Evolutionary conservation across 2,113 vertebrate species (phyloP), one percentile per base, ranked within the genome.

Genomic region (Xiphophorus maculatus): DNA sequence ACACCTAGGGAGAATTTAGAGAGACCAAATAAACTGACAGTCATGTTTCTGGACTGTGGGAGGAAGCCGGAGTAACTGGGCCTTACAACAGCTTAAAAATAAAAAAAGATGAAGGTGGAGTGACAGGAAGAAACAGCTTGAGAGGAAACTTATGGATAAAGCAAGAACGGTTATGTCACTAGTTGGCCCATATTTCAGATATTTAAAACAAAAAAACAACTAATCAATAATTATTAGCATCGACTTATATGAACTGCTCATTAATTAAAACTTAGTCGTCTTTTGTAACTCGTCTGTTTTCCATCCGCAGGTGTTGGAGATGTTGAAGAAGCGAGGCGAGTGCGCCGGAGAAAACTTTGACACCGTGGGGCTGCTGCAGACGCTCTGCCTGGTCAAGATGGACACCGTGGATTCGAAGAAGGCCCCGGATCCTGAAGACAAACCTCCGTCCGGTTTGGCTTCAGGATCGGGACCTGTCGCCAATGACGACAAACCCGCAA

Each of bases 371-470:
- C 94, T 98, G 68, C 91, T 99, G 79, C 94, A 94, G 60, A 95
- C 95, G 17, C 93, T 99, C 0, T 95, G 94, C 69, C 94, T 89
- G 69, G 96, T 99, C 82, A 98, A 97, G 93, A 95, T 91, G 65
- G 98, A 99, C 22, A 68, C 69, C 0, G 33, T 96, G 1, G 98
- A 99, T 5, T 95, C 95, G 6, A 95, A 75, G 25, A 83, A 79
- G 95, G 77, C 69, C 25, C 0, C 32, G 0, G 17, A 8, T 0
- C 37, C 51, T 15, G n/a, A 62, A 5, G 76, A 2, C 5, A 75
- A 19, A 62, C 30, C 30, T 30, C 30, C 30, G 30, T 30, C 30
- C 28, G 35, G 35, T 12, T 37, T 37, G 35, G 35, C 35, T 37
- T 11, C 35, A 10, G 35, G 35, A 37, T 37, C 35, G 2, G 35